Evolutionary conservation across 2,113 vertebrate genomes (phyloP), one percentile per base, ranked within the genome.

Genomic region (Chloroceryle aenea): DNA sequence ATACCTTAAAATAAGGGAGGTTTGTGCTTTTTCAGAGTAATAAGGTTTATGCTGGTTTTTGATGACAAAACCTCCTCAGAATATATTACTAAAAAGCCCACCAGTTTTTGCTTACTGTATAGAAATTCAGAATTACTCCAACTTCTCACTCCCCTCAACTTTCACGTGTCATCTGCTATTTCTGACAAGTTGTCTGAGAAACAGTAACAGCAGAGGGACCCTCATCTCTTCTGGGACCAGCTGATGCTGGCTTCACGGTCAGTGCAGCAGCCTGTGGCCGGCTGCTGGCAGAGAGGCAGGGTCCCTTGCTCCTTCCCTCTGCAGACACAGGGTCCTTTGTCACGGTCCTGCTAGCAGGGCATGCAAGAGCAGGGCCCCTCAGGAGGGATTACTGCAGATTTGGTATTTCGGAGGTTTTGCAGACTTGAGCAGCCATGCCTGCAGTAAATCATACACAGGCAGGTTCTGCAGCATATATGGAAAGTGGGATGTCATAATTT

Each of bases 201-300:
- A 7, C 0, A 0, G 26, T 85, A 64, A 42, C 48, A 85, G 58
- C 45, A 42, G 67, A 56, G 22, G n/a, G 58, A 66, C 17, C 13
- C 25, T 3, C 9, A 15, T 16, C 20, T 26, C 29, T 58, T 21
- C 22, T 48, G 34, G 68, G 38, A 29, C 8, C 7, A 1, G 36
- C 21, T n/a, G 55, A 13, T 59, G 43, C 47, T 68, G 18, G 20
- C 8, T 29, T 12, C 20, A 3, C 0, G 3, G 23, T 17, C 2
- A 0, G 26, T n/a, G n/a, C 62, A 71, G 68, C 3, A 2, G 58
- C 50, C 29, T 0, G 0, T 66, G 53, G 30, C 6, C 75, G 38
- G 53, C 26, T 64, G 67, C 61, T 76, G 56, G 26, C 20, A 5
- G 34, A 32, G 38, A 62, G 45, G 34, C 22, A 71, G 52, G 21